These are phyloP conservation scores for Bovichtus variegatus DNA, from an alignment of 2,797 vertebrate species.

Conservation along the genomic window DNA sequence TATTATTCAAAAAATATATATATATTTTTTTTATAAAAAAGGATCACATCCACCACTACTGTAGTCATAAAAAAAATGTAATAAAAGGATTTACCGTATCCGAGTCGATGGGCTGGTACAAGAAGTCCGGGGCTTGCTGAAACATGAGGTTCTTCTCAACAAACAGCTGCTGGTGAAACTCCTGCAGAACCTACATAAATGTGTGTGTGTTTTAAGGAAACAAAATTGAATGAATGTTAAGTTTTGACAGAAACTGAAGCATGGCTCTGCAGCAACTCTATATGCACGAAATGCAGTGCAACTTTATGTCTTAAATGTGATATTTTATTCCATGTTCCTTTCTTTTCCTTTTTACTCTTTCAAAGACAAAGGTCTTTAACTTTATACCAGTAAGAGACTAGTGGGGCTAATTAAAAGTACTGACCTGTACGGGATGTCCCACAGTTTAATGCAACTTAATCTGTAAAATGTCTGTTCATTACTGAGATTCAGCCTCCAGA, in stretches of 20 bases:
- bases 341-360: too few relatives aligned
- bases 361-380: not conserved
- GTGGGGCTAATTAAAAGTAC: not conserved
- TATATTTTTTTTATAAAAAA: too few relatives aligned
- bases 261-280: not conserved
- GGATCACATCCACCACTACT: not conserved
- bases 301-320: too few relatives aligned
- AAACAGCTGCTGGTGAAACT: conserved; percentile 94
- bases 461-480: not conserved
- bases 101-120: conserved; percentile 92
- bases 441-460: not conserved
- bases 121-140: conserved; percentile 88
- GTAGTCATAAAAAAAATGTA: not conserved
- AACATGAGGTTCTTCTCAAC: conserved; percentile 91
- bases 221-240: not conserved
- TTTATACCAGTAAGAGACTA: not conserved
- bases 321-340: too few relatives aligned
- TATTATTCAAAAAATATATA: too few relatives aligned
- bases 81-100: conserved; percentile 87
- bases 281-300: too few relatives aligned
- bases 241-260: not conserved
- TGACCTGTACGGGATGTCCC: not conserved
- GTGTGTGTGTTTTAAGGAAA: not conserved
- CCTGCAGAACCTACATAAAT: conserved; percentile 87
- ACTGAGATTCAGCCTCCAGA: not conserved